Conservation (phyloP, 2,113 vertebrate species). For the Menura novaehollandiae region DNA sequence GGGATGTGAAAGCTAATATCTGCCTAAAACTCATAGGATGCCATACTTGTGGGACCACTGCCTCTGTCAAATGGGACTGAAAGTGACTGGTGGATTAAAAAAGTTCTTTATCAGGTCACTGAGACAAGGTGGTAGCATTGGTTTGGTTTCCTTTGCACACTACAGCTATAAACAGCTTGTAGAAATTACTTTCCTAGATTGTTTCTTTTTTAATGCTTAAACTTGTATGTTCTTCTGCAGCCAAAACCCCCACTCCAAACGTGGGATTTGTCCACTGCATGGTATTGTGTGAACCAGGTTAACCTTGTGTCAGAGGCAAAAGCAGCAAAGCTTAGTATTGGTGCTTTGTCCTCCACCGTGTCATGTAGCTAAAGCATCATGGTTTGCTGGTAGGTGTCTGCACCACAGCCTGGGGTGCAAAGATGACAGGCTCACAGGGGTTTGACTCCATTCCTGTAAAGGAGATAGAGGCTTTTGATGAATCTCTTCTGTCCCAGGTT, state of each 20-base stretch:
- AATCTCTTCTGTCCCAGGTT: neutral
- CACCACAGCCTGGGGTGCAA: neutral
- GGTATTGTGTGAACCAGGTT: fast-evolving
- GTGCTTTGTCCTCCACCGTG: neutral
- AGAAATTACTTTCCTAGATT: neutral
- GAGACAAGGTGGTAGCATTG: neutral
- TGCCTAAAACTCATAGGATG: neutral
- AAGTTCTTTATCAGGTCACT: neutral
- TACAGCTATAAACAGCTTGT: neutral
- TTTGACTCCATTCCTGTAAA: neutral
- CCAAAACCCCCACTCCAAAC: neutral
- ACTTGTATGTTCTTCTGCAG: neutral
- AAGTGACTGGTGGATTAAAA: neutral
- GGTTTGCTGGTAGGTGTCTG: neutral
- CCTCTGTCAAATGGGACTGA: neutral
- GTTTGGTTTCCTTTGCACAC: neutral
- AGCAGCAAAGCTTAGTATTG: neutral
- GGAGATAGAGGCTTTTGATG: neutral
- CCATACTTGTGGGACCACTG: neutral
- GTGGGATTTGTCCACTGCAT: neutral
- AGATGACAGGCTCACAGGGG: neutral
- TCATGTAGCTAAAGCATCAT: neutral
- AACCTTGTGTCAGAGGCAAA: neutral
- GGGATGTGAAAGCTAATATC: neutral
- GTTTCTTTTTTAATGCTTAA: neutral